Percentiles rank a stretch among this genome's conserved stretches.
Evolutionary conservation across 2,797 vertebrate genomes (phyloP).

Genomic region (Danio aesculapii): DNA sequence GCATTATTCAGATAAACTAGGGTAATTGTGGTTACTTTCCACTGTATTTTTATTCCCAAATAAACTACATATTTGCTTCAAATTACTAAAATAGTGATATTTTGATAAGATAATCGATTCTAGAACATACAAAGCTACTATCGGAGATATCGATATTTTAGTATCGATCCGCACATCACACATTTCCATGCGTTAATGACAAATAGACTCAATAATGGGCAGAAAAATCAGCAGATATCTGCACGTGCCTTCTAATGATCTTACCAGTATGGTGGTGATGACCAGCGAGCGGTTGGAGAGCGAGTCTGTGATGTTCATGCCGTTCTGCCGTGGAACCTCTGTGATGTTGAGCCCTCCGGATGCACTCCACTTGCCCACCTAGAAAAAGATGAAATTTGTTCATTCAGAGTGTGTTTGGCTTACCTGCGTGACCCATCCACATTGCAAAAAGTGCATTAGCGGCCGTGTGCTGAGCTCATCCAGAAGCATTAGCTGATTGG

Average conservation of each 20-base stretch:
- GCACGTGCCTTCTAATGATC: constrained; percentile 49
- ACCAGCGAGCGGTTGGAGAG: constrained; percentile 95
- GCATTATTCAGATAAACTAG: too few species aligned
- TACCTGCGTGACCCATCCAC: constrained; percentile 64
- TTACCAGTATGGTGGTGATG: constrained; percentile 96
- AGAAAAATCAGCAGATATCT: too few species aligned
- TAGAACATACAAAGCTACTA: too few species aligned
- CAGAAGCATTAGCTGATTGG: constrained; percentile 76
- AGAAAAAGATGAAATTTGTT: constrained; percentile 59
- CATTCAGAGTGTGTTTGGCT: constrained; percentile 53
- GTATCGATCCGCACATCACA: too few species aligned
- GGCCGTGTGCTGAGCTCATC: constrained; percentile 64
- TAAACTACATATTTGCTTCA: too few species aligned
- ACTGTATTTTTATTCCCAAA: too few species aligned
- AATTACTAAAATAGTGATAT: too few species aligned
- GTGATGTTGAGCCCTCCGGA: constrained; percentile 96
- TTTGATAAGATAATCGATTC: too few species aligned
- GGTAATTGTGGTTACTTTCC: too few species aligned
- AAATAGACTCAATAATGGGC: too few species aligned
- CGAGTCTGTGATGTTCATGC: constrained; percentile 96
- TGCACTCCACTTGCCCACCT: constrained; percentile 96
- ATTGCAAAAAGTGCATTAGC: constrained; percentile 63
- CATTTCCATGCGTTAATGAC: too few species aligned
- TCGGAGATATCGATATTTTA: too few species aligned
- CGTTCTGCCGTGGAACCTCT: constrained; percentile 89